A percentile compares a stretch with the other conserved stretches of the same genome.
Conservation (phyloP, 2,113 vertebrate genomes). For the Centropus unirufus region DNA sequence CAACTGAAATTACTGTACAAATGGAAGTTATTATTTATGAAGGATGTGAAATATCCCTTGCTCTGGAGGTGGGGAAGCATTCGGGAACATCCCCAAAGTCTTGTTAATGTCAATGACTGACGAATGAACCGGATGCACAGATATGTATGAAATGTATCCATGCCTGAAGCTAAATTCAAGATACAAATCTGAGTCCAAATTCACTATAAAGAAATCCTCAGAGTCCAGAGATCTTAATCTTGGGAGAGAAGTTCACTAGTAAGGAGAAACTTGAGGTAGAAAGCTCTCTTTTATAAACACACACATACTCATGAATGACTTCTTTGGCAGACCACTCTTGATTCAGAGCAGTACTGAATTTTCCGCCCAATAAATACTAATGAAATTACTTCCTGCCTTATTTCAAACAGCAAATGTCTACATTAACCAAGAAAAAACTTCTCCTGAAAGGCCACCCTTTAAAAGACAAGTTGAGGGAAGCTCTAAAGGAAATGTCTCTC, state of each 20-base stretch:
- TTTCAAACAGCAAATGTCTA: background rate
- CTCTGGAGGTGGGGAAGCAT: background rate
- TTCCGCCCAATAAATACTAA: background rate
- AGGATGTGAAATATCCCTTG: background rate
- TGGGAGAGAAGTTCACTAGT: background rate
- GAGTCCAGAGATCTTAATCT: background rate
- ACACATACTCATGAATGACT: background rate
- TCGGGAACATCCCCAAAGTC: background rate
- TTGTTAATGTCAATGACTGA: background rate
- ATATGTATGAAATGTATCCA: background rate
- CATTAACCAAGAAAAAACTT: background rate
- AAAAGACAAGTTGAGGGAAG: background rate
- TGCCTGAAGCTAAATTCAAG: background rate
- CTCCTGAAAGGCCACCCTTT: background rate
- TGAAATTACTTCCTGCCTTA: background rate
- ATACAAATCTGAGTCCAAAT: background rate
- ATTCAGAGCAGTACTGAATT: slow-evolving; percentile 25
- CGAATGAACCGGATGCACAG: background rate
- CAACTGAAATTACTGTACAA: background rate
- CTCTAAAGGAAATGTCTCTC: background rate
- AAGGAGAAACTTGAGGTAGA: background rate
- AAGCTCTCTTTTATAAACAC: slow-evolving; percentile 29
- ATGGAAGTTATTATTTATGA: background rate
- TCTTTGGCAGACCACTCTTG: background rate
- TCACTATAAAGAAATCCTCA: background rate